phyloP scores from a whole-genome alignment of 2,113 vertebrate genomes.

The Mus musculus region DNA sequence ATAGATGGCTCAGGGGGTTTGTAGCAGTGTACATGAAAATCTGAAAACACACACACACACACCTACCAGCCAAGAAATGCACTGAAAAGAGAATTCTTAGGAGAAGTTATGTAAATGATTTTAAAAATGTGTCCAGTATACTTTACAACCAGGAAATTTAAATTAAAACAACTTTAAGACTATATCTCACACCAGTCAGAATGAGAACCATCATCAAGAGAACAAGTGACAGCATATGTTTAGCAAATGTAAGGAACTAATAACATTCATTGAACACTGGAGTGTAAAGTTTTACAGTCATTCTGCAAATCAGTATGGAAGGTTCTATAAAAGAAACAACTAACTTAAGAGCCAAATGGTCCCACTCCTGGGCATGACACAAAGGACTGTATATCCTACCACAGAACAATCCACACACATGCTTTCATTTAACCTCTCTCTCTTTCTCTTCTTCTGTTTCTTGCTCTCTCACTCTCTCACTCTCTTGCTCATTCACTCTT shows the following conservation, averaged over 20 bases:
- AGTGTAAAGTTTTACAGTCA: neutral
- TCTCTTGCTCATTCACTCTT: neutral
- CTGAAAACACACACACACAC: neutral
- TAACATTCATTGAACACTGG: neutral
- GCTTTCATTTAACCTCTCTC: neutral
- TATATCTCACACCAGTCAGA: neutral
- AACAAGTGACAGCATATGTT: neutral
- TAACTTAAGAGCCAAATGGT: neutral
- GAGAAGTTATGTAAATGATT: neutral
- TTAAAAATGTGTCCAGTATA: neutral
- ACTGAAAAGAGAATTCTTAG: neutral
- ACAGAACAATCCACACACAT: neutral
- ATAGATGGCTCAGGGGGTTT: neutral
- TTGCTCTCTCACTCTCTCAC: too few relatives aligned
- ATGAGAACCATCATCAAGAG: neutral
- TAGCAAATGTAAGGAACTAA: neutral
- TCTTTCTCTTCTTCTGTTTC: rapidly evolving
- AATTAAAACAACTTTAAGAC: neutral
- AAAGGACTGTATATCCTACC: neutral
- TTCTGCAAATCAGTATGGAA: neutral
- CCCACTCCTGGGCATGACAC: neutral
- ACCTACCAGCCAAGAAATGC: neutral
- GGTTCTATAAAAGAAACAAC: too few relatives aligned
- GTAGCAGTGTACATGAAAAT: too few relatives aligned
- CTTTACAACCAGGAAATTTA: too few relatives aligned